Percentiles rank a stretch among this genome's conserved stretches.
These are phyloP conservation scores for Nyctibius bracteatus DNA, from an alignment of 2,113 vertebrate species.

Conservation along the genomic window DNA sequence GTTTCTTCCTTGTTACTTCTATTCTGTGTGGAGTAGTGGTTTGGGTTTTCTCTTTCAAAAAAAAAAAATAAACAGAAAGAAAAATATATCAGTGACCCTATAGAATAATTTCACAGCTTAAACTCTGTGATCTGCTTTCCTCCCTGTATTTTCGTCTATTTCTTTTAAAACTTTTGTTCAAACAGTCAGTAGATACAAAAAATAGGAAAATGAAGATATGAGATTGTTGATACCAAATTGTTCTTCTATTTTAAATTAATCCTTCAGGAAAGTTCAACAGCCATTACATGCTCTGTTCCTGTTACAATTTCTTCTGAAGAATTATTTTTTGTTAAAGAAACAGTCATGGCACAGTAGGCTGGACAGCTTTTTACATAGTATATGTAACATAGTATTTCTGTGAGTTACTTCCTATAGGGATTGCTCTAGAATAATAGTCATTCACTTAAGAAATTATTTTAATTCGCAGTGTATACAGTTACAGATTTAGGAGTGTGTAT, in stretches of 20 bases:
- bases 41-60: not conserved
- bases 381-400: not conserved
- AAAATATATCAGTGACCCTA: not conserved
- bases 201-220: not conserved
- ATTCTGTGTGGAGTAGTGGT: not conserved
- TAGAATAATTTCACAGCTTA: not conserved
- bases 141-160: not conserved
- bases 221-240: not conserved
- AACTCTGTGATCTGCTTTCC: not conserved
- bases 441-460: not conserved
- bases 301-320: not conserved
- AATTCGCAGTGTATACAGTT: not conserved
- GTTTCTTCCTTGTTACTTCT: not conserved
- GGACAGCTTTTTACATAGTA: not conserved
- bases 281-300: not conserved
- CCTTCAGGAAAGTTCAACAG: not conserved
- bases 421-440: not conserved
- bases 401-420: not conserved
- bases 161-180: not conserved
- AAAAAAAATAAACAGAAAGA: not conserved
- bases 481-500: not conserved
- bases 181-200: not conserved
- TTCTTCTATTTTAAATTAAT: not conserved
- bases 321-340: not conserved
- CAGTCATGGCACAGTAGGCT: not conserved